phyloP scores from a whole-genome alignment of 1,140 invertebrate species.

The Laupala kohalensis region DNA sequence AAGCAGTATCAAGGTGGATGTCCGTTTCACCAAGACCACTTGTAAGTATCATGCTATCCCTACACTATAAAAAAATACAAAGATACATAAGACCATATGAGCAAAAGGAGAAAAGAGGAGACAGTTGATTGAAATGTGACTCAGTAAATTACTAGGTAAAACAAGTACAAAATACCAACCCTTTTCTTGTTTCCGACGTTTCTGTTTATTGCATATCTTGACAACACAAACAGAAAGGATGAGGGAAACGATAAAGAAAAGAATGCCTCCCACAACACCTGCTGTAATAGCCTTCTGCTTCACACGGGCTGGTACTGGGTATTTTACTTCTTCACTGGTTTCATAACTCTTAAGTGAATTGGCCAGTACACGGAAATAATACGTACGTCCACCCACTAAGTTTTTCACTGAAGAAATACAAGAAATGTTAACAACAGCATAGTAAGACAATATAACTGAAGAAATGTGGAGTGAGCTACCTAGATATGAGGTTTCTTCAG shows the following conservation, averaged over 20 bases:
- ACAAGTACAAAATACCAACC: constrained; percentile 51
- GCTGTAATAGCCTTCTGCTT: constrained; percentile 88
- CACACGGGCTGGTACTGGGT: constrained; percentile 71
- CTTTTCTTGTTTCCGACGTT: constrained; percentile 93
- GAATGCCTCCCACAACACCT: constrained; percentile 82
- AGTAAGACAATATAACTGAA: background rate
- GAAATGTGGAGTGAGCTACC: constrained; percentile 35
- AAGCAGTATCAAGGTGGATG: too few species aligned
- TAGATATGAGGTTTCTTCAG: constrained; percentile 76
- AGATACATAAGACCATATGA: background rate
- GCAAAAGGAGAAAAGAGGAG: background rate
- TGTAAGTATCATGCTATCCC: too few species aligned
- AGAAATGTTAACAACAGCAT: background rate
- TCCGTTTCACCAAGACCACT: too few species aligned
- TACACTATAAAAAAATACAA: background rate
- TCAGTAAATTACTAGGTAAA: too few species aligned
- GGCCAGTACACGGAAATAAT: constrained; percentile 78
- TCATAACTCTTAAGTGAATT: constrained; percentile 71
- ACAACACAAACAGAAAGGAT: constrained; percentile 90
- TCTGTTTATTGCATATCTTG: constrained; percentile 93
- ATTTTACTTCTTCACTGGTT: constrained; percentile 71
- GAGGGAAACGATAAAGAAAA: constrained; percentile 93
- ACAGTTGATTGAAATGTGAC: background rate
- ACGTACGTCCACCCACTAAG: constrained; percentile 74
- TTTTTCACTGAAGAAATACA: constrained; percentile 63